These are phyloP conservation scores for Tinea semifulvella DNA, from an alignment of 2,888 invertebrate species.

Conservation along the genomic window DNA sequence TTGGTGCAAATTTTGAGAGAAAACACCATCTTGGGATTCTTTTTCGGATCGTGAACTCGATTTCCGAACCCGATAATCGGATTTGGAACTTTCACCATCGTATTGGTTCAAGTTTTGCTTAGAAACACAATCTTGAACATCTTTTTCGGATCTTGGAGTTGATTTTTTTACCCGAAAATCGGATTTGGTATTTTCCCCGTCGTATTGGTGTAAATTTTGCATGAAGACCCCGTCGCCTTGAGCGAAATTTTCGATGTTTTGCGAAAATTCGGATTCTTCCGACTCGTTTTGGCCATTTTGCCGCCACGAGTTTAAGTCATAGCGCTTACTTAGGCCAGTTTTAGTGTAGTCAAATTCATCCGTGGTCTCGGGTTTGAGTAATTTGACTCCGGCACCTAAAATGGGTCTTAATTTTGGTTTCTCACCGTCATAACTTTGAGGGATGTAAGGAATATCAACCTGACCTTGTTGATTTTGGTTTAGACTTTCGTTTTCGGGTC, in stretches of 20 bases:
- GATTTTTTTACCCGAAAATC: conserved; percentile 24
- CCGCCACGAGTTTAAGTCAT: conserved; percentile 54
- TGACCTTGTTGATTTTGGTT: conserved; percentile 23
- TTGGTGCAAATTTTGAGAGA: too few relatives aligned
- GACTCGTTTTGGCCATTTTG: conserved; percentile 38
- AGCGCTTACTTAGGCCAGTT: conserved; percentile 39
- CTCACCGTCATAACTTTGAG: conserved; percentile 38
- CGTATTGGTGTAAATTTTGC: not conserved
- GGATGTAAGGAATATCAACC: conserved; percentile 38
- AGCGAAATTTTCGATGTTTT: conserved; percentile 31
- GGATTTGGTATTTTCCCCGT: not conserved
- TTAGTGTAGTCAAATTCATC: conserved; percentile 24
- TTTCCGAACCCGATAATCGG: conserved; percentile 23
- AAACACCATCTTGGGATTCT: too few relatives aligned
- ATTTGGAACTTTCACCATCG: not conserved
- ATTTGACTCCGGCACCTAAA: conserved; percentile 47
- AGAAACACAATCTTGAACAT: too few relatives aligned
- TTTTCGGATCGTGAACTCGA: conserved; percentile 28
- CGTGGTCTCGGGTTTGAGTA: conserved; percentile 33
- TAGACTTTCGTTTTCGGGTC: conserved; percentile 31
- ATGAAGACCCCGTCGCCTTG: conserved; percentile 32
- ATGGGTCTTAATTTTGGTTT: conserved; percentile 55
- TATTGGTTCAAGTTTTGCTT: not conserved
- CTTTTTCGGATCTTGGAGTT: conserved; percentile 29
- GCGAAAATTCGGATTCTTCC: too few relatives aligned